Conservation (phyloP, 2,888 invertebrate species). For the Calliscelio sp. region DNA sequence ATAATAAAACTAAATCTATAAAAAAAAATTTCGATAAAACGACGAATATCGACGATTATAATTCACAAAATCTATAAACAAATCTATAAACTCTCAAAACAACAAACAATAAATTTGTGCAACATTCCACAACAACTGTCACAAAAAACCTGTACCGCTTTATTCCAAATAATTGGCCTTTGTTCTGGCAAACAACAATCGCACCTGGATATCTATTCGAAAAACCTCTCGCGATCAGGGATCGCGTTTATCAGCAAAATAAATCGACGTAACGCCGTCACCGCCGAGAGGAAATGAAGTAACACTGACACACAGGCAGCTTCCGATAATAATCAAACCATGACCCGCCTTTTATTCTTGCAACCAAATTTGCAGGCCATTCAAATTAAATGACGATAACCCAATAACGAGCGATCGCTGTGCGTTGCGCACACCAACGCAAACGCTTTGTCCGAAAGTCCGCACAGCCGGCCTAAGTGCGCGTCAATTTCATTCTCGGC, state of each 20-base stretch:
- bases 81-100: too few relatives aligned
- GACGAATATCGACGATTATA: too few relatives aligned
- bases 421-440: constrained; percentile 11
- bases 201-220: neutral
- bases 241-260: constrained; percentile 17
- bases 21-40: too few relatives aligned
- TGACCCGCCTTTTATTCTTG: constrained; percentile 45
- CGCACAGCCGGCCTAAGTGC: constrained; percentile 33
- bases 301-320: constrained; percentile 41
- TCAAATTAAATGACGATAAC: constrained; percentile 51
- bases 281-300: constrained; percentile 43
- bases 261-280: constrained; percentile 23
- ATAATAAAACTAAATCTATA: too few relatives aligned
- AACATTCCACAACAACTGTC: neutral
- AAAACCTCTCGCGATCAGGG: constrained; percentile 9
- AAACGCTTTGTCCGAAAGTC: constrained; percentile 52
- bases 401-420: constrained; percentile 28
- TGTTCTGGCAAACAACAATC: neutral
- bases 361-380: constrained; percentile 29
- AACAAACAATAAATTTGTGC: too few relatives aligned
- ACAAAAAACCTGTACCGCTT: neutral
- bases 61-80: too few relatives aligned
- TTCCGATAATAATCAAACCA: constrained; percentile 54
- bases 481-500: constrained; percentile 65
- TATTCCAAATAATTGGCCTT: constrained; percentile 37